These are phyloP conservation scores for Riparia riparia DNA, from an alignment of 2,113 vertebrate species.

Conservation along the genomic window DNA sequence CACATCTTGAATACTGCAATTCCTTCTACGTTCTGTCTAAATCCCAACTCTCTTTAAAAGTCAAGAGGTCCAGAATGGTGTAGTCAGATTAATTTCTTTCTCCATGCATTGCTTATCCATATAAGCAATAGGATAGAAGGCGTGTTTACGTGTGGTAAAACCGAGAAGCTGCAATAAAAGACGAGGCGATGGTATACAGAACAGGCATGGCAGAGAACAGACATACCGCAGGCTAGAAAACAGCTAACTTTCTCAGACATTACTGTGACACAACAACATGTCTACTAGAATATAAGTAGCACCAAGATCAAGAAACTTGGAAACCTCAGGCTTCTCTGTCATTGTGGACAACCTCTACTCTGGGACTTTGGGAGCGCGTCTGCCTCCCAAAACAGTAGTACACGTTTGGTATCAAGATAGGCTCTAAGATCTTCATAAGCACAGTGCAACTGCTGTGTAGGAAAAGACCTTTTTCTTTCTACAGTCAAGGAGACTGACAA, in stretches of 20 bases:
- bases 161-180: slow-evolving; percentile 3
- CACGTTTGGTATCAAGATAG: background rate
- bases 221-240: background rate
- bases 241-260: background rate
- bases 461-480: background rate
- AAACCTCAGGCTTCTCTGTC: background rate
- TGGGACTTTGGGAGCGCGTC: background rate
- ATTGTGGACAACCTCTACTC: background rate
- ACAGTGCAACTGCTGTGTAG: background rate
- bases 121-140: slow-evolving; percentile 61
- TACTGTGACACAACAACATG: background rate
- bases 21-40: slow-evolving; percentile 8
- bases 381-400: background rate
- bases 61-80: slow-evolving; percentile 51
- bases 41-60: slow-evolving; percentile 52
- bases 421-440: background rate
- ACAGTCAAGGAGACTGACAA: background rate
- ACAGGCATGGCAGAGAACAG: background rate
- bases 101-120: slow-evolving; percentile 28
- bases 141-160: slow-evolving; percentile 37
- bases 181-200: background rate
- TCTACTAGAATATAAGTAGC: background rate
- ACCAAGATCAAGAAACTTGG: background rate
- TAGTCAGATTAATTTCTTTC: slow-evolving; percentile 60
- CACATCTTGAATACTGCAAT: slow-evolving; percentile 25